Conservation (phyloP, 2,888 invertebrate genomes). For the Andrena dorsata region DNA sequence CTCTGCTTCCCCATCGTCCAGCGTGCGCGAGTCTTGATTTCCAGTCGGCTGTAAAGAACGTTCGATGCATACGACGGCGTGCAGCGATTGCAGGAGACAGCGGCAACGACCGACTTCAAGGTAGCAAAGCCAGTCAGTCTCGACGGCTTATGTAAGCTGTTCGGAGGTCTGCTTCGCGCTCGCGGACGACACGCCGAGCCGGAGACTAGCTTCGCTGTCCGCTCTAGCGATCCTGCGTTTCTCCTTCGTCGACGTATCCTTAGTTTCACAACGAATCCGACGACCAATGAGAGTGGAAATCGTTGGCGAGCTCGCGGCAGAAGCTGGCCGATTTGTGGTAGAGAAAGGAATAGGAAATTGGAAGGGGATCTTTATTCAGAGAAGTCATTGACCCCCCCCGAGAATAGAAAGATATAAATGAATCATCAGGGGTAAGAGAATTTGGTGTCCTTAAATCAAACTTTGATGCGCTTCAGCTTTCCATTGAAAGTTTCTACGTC, state of each 20-base stretch:
- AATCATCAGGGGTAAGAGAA: too few relatives aligned
- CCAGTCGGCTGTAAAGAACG: constrained; percentile 61
- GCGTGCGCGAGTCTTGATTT: constrained; percentile 57
- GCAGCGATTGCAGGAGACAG: constrained; percentile 71
- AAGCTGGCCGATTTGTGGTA: too few relatives aligned
- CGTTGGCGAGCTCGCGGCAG: too few relatives aligned
- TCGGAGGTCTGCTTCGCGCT: constrained; percentile 61
- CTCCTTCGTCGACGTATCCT: background rate
- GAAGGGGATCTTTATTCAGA: too few relatives aligned
- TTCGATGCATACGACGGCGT: constrained; percentile 66
- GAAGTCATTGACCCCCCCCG: too few relatives aligned
- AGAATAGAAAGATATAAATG: too few relatives aligned
- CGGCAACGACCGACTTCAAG: constrained; percentile 83
- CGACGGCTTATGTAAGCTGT: constrained; percentile 77
- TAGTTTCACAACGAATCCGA: constrained; percentile 3
- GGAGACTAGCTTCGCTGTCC: background rate
- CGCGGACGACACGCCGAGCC: background rate
- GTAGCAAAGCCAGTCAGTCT: constrained; percentile 75
- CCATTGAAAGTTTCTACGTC: too few relatives aligned
- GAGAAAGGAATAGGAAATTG: too few relatives aligned
- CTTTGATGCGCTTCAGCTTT: too few relatives aligned
- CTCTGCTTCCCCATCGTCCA: constrained; percentile 16
- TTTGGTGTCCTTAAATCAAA: too few relatives aligned
- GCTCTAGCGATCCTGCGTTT: background rate
- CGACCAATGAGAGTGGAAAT: too few relatives aligned